Conservation (phyloP, 2,113 vertebrate species). For the Hirundichthys speculiger region DNA sequence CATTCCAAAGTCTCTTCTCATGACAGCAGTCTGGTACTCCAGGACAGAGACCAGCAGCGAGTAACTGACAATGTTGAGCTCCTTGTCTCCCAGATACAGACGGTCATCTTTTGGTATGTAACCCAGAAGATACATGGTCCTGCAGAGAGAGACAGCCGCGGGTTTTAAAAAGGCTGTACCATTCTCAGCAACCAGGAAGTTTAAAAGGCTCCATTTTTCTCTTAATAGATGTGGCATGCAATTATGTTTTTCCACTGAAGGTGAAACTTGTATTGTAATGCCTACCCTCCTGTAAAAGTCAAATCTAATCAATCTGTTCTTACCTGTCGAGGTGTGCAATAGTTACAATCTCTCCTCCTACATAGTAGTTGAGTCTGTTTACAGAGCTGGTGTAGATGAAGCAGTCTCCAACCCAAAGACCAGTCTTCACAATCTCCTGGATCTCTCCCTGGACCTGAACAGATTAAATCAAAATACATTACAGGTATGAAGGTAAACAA, state of each 20-base stretch:
- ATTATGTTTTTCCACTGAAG: not conserved
- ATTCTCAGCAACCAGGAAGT: not conserved
- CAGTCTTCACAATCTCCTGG: conserved; percentile 98
- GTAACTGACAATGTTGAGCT: conserved; percentile 97
- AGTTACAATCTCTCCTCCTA: conserved; percentile 98
- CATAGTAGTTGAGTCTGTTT: conserved; percentile 98
- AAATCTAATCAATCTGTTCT: not conserved
- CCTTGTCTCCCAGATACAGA: conserved; percentile 97
- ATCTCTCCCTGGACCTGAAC: conserved; percentile 96
- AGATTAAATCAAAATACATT: conserved; percentile 2
- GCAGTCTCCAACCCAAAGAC: conserved; percentile 98
- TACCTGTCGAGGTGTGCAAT: conserved; percentile 98
- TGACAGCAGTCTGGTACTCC: conserved; percentile 98
- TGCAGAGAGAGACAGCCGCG: conserved; percentile 61
- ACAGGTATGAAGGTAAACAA: too few species aligned
- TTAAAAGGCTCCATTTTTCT: not conserved
- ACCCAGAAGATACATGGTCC: conserved; percentile 97
- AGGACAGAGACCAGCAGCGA: conserved; percentile 95
- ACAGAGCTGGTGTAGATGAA: conserved; percentile 99
- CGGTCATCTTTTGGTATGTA: conserved; percentile 99
- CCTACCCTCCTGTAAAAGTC: not conserved
- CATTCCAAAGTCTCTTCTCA: conserved; percentile 97
- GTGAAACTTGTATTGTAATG: not conserved
- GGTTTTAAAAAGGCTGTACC: not conserved
- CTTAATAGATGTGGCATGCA: not conserved